Evolutionary conservation across 2,113 vertebrate genomes (phyloP).

Genomic region (Passer domesticus): DNA sequence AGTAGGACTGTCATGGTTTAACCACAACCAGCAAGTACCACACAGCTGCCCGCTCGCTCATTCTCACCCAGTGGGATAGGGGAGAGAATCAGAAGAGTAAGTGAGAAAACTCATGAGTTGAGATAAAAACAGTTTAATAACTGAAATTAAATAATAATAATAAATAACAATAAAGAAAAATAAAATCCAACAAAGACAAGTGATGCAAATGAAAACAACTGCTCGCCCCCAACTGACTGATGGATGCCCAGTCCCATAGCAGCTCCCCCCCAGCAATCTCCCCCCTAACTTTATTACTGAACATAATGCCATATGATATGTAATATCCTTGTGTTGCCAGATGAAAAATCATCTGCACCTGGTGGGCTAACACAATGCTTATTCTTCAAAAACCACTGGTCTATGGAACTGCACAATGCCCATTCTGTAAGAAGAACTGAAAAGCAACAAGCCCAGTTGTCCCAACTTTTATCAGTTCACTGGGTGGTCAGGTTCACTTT

Average conservation of each 20-base stretch:
- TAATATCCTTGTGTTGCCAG: background rate
- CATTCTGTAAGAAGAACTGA: background rate
- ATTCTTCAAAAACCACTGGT: background rate
- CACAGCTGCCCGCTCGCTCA: too few species aligned
- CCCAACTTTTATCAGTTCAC: background rate
- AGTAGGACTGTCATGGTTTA: too few species aligned
- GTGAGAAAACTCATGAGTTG: too few species aligned
- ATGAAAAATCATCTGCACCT: background rate
- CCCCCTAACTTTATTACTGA: background rate
- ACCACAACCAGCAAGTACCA: too few species aligned
- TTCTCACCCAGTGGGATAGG: too few species aligned
- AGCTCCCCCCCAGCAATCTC: background rate
- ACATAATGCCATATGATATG: background rate
- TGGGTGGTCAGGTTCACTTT: background rate
- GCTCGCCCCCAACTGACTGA: background rate
- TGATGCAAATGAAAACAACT: background rate
- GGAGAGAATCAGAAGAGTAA: too few species aligned
- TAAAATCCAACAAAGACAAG: background rate
- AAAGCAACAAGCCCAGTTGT: background rate
- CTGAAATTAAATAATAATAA: background rate
- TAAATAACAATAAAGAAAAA: background rate
- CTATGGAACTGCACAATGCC: background rate
- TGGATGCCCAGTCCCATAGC: background rate
- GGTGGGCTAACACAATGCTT: background rate
- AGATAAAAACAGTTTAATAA: too few species aligned